These are phyloP conservation scores for Nothobranchius kuhntae DNA, from an alignment of 2,113 vertebrate genomes.

Conservation along the genomic window DNA sequence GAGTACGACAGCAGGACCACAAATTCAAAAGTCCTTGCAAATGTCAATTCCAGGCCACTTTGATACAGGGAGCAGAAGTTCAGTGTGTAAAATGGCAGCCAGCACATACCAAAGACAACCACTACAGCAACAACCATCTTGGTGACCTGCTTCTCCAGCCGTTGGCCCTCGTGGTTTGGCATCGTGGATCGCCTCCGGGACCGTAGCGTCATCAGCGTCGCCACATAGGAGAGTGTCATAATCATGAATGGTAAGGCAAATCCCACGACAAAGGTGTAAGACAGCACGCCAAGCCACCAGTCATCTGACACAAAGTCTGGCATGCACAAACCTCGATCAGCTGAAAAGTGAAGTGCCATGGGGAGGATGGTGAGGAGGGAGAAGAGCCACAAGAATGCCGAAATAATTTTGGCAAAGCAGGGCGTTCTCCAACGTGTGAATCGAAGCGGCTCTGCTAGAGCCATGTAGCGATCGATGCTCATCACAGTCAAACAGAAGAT, in stretches of 20 bases:
- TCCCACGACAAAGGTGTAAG: conserved; percentile 78
- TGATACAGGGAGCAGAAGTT: conserved; percentile 75
- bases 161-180: conserved; percentile 35
- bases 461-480: conserved; percentile 82
- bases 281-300: conserved; percentile 74
- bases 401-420: conserved; percentile 64
- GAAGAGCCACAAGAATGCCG: conserved; percentile 72
- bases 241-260: conserved; percentile 75
- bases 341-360: conserved; percentile 77
- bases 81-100: conserved; percentile 81
- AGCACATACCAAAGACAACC: conserved; percentile 76
- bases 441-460: conserved; percentile 67
- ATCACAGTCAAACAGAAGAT: conserved; percentile 80
- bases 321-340: conserved; percentile 58
- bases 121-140: conserved; percentile 79
- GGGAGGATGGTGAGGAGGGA: conserved; percentile 79
- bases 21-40: conserved; percentile 71
- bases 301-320: conserved; percentile 42
- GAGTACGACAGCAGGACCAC: conserved; percentile 81
- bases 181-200: conserved; percentile 9
- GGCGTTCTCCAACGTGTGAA: conserved; percentile 74
- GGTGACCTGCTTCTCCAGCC: conserved; percentile 75
- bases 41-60: conserved; percentile 9
- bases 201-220: conserved; percentile 67
- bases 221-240: conserved; percentile 71